A percentile compares a stretch with the other conserved stretches of the same genome.
phyloP scores from a whole-genome alignment of 2,888 invertebrate genomes.

The Synergus itoensis region DNA sequence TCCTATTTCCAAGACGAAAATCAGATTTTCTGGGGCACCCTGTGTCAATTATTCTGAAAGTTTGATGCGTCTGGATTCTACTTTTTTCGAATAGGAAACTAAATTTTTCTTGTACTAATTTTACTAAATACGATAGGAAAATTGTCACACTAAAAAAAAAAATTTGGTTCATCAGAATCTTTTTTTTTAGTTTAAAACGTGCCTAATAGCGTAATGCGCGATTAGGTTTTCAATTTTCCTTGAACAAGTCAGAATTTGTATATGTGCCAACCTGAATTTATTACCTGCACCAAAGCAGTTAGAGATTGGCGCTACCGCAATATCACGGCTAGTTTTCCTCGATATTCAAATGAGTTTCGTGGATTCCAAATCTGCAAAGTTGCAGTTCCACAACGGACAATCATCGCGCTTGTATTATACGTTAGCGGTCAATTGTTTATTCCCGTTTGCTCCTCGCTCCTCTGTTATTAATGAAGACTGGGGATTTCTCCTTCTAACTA shows the following conservation, averaged over 20 bases:
- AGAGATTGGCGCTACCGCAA: conserved; percentile 10
- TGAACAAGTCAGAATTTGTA: conserved; percentile 18
- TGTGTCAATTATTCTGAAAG: neutral
- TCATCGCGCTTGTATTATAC: conserved; percentile 40
- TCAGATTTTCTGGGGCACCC: neutral
- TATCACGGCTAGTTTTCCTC: conserved; percentile 37
- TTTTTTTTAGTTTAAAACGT: neutral
- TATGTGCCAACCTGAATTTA: conserved; percentile 36
- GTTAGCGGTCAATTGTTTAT: conserved; percentile 42
- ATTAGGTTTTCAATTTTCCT: conserved; percentile 10
- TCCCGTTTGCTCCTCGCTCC: conserved; percentile 18
- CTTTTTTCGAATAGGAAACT: neutral
- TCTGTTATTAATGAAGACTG: conserved; percentile 21
- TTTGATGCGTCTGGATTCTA: neutral
- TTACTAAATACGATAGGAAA: neutral
- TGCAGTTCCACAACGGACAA: conserved; percentile 35
- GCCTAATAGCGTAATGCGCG: neutral
- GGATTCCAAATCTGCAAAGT: conserved; percentile 38
- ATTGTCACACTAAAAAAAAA: neutral
- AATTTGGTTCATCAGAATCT: too few relatives aligned
- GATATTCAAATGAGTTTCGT: conserved; percentile 39
- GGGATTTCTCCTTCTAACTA: conserved; percentile 20
- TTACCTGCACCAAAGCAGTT: conserved; percentile 34
- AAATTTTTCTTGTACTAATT: neutral
- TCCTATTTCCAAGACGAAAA: conserved; percentile 6